Evolutionary conservation across 2,113 vertebrate genomes (phyloP).

Genomic region (Neoarius graeffei): DNA sequence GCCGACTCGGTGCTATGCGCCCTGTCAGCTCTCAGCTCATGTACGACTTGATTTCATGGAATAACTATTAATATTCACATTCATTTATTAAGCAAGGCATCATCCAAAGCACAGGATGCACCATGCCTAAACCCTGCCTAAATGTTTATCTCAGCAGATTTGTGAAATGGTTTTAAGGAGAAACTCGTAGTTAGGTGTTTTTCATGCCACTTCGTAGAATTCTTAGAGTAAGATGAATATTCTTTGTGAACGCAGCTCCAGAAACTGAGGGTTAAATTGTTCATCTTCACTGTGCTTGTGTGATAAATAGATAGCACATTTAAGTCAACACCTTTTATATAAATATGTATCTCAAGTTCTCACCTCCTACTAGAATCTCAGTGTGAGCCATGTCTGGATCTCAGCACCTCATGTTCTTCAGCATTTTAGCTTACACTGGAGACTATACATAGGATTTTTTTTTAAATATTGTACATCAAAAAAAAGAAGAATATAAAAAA

Average conservation of each 20-base stretch:
- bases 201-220: background rate
- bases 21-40: no score
- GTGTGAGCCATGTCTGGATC: constrained; percentile 64
- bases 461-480: background rate
- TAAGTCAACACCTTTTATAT: background rate
- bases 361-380: constrained; percentile 73
- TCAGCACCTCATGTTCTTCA: constrained; percentile 64
- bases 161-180: background rate
- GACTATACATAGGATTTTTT: constrained; percentile 56
- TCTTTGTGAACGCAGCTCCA: background rate
- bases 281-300: background rate
- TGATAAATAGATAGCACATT: background rate
- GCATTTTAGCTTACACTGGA: constrained; percentile 63
- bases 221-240: background rate
- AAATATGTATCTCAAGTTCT: constrained; percentile 36
- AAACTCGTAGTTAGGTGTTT: background rate
- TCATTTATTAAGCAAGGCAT: no score
- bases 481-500: background rate
- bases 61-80: no score
- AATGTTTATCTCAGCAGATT: background rate
- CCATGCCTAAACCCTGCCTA: background rate
- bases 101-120: no score
- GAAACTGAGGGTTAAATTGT: background rate
- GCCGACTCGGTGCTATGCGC: no score
- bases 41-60: no score